phyloP scores from a whole-genome alignment of 2,797 vertebrate species.

The Borostomias antarcticus region DNA sequence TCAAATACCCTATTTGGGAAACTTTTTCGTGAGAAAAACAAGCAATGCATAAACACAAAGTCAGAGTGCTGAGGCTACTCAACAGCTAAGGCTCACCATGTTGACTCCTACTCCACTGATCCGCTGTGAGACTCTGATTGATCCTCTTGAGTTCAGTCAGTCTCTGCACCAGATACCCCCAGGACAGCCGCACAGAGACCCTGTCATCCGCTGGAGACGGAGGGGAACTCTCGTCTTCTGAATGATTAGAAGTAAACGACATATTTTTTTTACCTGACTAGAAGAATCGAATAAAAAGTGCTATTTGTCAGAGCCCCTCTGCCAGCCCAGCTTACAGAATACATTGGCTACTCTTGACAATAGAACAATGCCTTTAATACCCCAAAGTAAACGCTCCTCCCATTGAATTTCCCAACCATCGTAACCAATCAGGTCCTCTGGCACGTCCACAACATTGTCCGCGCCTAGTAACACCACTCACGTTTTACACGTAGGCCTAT shows the following conservation, averaged over 20 bases:
- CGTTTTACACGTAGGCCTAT: too few species aligned
- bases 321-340: conserved; percentile 58
- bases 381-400: conserved; percentile 36
- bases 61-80: not conserved
- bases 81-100: conserved; percentile 61
- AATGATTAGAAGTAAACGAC: conserved; percentile 55
- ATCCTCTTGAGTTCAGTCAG: conserved; percentile 77
- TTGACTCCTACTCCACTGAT: conserved; percentile 46
- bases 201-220: conserved; percentile 62
- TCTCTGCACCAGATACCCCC: conserved; percentile 75
- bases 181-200: conserved; percentile 67
- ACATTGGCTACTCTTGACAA: conserved; percentile 43
- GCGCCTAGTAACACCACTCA: conserved; percentile 65
- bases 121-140: conserved; percentile 67
- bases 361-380: conserved; percentile 69
- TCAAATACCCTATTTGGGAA: not conserved
- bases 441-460: conserved; percentile 44
- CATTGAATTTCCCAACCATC: conserved; percentile 15
- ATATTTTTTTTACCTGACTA: conserved; percentile 33
- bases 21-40: conserved; percentile 18
- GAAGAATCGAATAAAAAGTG: conserved; percentile 20
- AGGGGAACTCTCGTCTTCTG: conserved; percentile 63
- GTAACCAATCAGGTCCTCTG: conserved; percentile 53
- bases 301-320: not conserved
- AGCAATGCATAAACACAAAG: conserved; percentile 1